phyloP scores from a whole-genome alignment of 2,113 vertebrate species.

The Triplophysa siluroides region DNA sequence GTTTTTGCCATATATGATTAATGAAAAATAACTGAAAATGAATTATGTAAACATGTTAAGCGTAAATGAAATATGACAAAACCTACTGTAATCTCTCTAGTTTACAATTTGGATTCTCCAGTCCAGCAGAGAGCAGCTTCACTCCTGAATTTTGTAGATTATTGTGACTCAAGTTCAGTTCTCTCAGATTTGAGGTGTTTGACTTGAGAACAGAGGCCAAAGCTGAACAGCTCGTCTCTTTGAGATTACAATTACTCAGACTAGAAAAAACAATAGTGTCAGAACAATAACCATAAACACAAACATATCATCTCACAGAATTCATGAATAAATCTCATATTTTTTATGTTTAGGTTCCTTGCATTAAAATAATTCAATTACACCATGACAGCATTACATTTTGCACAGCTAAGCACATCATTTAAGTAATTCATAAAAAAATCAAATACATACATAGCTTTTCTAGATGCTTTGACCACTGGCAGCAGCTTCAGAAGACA shows the following conservation, averaged over 20 bases:
- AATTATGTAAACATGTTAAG: not conserved
- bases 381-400: too few relatives aligned
- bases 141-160: not conserved
- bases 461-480: conserved; percentile 22
- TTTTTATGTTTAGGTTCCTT: too few relatives aligned
- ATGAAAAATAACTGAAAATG: not conserved
- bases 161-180: not conserved
- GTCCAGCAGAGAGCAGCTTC: not conserved
- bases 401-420: too few relatives aligned
- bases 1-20: not conserved
- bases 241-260: not conserved
- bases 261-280: not conserved
- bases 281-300: too few relatives aligned
- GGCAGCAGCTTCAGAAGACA: conserved; percentile 21
- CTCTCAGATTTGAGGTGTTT: not conserved
- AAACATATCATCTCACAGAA: not conserved
- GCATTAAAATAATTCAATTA: too few relatives aligned
- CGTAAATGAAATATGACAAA: not conserved
- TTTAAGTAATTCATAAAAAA: not conserved
- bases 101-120: not conserved
- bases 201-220: not conserved
- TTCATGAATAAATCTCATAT: too few relatives aligned
- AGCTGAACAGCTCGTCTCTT: too few relatives aligned
- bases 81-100: not conserved
- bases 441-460: not conserved